Percentiles rank a stretch among this genome's conserved stretches.
Evolutionary conservation across 2,888 invertebrate genomes (phyloP).

Genomic region (Anoplius nigerrimus): DNA sequence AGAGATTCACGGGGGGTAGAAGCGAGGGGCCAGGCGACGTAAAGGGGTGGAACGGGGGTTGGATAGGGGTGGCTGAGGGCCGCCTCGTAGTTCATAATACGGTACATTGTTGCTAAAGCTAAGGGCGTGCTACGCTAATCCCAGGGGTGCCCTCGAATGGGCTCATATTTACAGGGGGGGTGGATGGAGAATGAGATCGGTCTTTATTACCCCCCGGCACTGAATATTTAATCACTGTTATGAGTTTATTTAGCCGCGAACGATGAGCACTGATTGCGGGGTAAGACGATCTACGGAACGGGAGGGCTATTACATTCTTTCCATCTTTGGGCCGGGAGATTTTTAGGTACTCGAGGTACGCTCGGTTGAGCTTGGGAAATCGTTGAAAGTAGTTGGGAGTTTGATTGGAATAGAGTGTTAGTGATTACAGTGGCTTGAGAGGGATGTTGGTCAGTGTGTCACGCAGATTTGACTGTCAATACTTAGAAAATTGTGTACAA

Average conservation of each 20-base stretch:
- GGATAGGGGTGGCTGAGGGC: slow-evolving; percentile 34
- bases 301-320: slow-evolving; percentile 19
- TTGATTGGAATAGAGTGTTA: too few species aligned
- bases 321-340: too few species aligned
- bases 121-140: slow-evolving; percentile 63
- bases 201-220: slow-evolving; percentile 66
- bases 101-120: slow-evolving; percentile 67
- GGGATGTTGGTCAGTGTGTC: too few species aligned
- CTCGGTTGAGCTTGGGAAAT: too few species aligned
- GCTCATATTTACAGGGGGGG: slow-evolving; percentile 55
- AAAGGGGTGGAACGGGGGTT: slow-evolving; percentile 27
- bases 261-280: too few species aligned
- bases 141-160: slow-evolving; percentile 50
- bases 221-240: slow-evolving; percentile 72
- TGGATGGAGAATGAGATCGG: slow-evolving; percentile 11
- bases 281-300: slow-evolving; percentile 10
- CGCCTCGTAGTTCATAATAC: slow-evolving; percentile 63
- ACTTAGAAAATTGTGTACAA: too few species aligned
- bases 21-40: slow-evolving; percentile 9
- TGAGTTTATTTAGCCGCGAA: slow-evolving; percentile 64
- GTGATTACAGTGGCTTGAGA: too few species aligned
- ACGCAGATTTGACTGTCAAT: too few species aligned
- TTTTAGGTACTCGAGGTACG: too few species aligned
- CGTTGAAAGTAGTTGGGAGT: too few species aligned
- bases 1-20: slow-evolving; percentile 29